phyloP scores from a whole-genome alignment of 2,888 invertebrate genomes.

The Meloe dianella region DNA sequence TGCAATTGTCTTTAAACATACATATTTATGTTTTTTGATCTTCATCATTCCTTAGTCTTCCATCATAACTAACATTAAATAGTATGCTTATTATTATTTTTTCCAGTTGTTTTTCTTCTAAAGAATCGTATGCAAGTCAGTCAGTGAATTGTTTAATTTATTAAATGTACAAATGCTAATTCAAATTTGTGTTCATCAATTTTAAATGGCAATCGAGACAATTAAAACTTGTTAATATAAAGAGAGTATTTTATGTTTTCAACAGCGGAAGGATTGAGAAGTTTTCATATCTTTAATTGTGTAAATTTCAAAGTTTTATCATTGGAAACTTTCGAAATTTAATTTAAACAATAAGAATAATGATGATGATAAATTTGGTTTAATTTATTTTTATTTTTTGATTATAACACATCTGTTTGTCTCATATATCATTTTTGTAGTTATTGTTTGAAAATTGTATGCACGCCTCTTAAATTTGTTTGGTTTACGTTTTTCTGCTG shows the following conservation, averaged over 20 bases:
- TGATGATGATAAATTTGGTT: background rate
- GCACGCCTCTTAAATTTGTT: constrained; percentile 38
- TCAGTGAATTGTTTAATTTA: constrained; percentile 13
- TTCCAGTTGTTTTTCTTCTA: background rate
- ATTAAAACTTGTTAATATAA: constrained; percentile 52
- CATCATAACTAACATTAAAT: background rate
- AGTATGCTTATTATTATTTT: background rate
- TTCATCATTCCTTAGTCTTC: constrained; percentile 1
- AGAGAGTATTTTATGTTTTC: constrained; percentile 42
- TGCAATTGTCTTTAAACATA: constrained; percentile 37
- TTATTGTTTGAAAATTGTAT: constrained; percentile 24
- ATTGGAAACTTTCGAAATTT: constrained; percentile 43
- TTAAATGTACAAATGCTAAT: constrained; percentile 29
- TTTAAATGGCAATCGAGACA: constrained; percentile 51
- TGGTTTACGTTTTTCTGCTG: constrained; percentile 33
- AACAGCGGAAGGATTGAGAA: constrained; percentile 44
- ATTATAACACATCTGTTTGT: constrained; percentile 30
- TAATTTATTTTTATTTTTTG: constrained; percentile 10
- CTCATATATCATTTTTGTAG: constrained; percentile 24
- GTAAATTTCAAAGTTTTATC: constrained; percentile 20
- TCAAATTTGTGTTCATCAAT: constrained; percentile 50
- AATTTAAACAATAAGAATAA: background rate
- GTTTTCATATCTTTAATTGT: constrained; percentile 48
- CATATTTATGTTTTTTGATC: background rate
- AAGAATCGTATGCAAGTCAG: background rate